phyloP scores from a whole-genome alignment of 64 coral and sea anemone species.

The Exaiptasia diaphana region DNA sequence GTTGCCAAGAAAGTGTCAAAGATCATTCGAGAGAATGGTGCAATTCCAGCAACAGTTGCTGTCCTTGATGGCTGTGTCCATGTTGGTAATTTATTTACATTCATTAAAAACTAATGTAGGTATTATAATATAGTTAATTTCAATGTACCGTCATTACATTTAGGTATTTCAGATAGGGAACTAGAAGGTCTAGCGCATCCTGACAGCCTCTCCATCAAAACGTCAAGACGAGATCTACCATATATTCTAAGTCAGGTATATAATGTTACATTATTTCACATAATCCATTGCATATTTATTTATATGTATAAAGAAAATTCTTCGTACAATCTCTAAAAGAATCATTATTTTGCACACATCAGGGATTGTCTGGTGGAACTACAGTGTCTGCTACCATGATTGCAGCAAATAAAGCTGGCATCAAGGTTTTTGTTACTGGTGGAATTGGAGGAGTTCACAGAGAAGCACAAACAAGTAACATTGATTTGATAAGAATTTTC shows the following conservation, averaged over 20 bases:
- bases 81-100: slow-evolving; percentile 48
- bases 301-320: neutral
- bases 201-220: slow-evolving; percentile 67
- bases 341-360: neutral
- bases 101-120: neutral
- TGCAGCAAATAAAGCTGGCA: slow-evolving; percentile 77
- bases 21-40: slow-evolving; percentile 76
- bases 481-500: neutral
- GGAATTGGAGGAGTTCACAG: slow-evolving; percentile 93
- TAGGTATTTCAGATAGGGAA: slow-evolving; percentile 71
- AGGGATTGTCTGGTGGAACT: slow-evolving; percentile 87
- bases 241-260: slow-evolving; percentile 82
- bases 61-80: slow-evolving; percentile 85
- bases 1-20: slow-evolving; percentile 71
- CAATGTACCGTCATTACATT: neutral
- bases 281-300: neutral
- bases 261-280: neutral
- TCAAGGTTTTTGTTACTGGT: slow-evolving; percentile 94
- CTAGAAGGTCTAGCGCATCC: slow-evolving; percentile 60
- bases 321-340: neutral
- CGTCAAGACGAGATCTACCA: slow-evolving; percentile 90
- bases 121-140: neutral
- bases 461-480: slow-evolving; percentile 75
- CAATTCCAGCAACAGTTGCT: slow-evolving; percentile 81
- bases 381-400: slow-evolving; percentile 95